Evolutionary conservation across 2,888 invertebrate genomes (phyloP).

Genomic region (Amblyjoppa proteus): DNA sequence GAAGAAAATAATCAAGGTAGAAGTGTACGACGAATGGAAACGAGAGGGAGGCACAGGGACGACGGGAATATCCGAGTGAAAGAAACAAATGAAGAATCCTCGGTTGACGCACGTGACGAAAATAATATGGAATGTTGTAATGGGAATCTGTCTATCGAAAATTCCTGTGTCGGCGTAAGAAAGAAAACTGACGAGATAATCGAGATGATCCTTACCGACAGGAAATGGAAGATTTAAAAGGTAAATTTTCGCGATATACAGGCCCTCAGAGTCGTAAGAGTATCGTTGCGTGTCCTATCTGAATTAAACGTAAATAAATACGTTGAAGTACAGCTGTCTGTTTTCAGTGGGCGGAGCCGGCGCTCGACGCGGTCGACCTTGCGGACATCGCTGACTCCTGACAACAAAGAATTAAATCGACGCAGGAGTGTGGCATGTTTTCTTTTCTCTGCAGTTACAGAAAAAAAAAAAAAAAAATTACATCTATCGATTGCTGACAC

Average conservation of each 20-base stretch:
- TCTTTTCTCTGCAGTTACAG: neutral
- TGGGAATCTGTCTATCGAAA: slow-evolving; percentile 4
- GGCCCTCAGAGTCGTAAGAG: neutral
- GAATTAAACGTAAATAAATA: neutral
- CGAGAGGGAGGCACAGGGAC: slow-evolving; percentile 40
- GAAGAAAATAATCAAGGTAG: slow-evolving; percentile 11
- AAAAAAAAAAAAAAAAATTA: neutral
- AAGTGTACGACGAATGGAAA: slow-evolving; percentile 17
- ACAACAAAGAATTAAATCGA: slow-evolving; percentile 2
- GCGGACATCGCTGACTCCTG: neutral
- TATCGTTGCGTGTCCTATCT: neutral
- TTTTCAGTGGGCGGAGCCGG: neutral
- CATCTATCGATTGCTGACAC: neutral
- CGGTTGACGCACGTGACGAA: neutral
- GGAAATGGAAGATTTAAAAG: neutral
- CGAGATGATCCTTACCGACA: neutral
- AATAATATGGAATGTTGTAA: neutral
- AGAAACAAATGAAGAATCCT: slow-evolving; percentile 50
- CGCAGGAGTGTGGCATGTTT: neutral
- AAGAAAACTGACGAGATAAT: neutral
- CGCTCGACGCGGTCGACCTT: neutral
- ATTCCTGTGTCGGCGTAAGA: neutral
- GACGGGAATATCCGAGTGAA: slow-evolving; percentile 25
- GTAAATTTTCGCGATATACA: neutral
- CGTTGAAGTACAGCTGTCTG: neutral